Evolutionary conservation across 2,113 vertebrate genomes (phyloP), one percentile per base, ranked within the genome.

Genomic region (Lipophrys pholis): DNA sequence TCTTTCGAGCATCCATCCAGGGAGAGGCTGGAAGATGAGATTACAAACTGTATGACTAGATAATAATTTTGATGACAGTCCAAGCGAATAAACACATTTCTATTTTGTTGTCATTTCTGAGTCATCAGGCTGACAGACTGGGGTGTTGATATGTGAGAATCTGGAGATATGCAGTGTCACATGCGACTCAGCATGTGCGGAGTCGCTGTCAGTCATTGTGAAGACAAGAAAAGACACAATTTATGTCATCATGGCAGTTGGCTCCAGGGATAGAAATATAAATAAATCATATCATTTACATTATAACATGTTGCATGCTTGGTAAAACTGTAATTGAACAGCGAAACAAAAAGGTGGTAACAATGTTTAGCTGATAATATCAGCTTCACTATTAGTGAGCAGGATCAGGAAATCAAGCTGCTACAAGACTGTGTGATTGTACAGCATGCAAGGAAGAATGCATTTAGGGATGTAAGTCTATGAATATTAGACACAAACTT

Each of bases 1-100:
- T 96, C 86, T 96, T 95, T 35, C 95, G 96, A 57, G 97, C 95
- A 87, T 98, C 96, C 85, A 97, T 97, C 98, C 98, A 99, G 0
- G 97, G 97, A 51, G 97, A 99, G 54, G 98, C 98, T 99, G 69
- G 8, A 58, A 42, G 58, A 71, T 8, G 5, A 70, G 15, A 84
- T 59, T 14, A 39, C 15, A 77, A 1, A 16, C 3, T 48, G 43
- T 45, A 12, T 12, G 21, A 14, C 1, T 14, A 45, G 6, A n/a
- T 48, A 7, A 16, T 16, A 14, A 49, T 11, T 51, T 17, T 50
- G 8, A 16, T 50, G 21, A 12, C 40, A 57, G 69, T 66, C 17
- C 58, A 14, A 69, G 10, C 6, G 16, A 69, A 73, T 51, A 30
- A 78, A 61, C 17, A 53, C 51, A n/a, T 42, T 57, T 35, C 1